Evolutionary conservation across 2,888 invertebrate species (phyloP), one percentile per base, ranked within the genome.

Genomic region (Dexiosoma caninum): DNA sequence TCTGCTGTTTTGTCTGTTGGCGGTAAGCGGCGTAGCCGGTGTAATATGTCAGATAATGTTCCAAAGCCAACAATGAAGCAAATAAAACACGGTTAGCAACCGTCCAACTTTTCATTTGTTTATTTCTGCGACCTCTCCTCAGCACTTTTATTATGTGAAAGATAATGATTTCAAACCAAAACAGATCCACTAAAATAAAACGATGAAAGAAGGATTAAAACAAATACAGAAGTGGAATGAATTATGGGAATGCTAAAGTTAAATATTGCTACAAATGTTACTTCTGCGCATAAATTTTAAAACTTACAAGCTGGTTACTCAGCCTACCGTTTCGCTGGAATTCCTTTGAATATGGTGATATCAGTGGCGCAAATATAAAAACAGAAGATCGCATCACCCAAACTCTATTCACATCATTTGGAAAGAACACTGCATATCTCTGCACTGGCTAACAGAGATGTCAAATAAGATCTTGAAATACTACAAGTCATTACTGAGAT

Each of bases 241-340:
- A 53, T 81, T 82, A 82, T 82, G 76, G n/a, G 64, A 37, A 64
- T 64, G 67, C 59, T 77, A 77, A 75, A 77, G 59, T 74, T 69
- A 77, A 81, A 81, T 77, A 72, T 69, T 66, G 64, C 79, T 75
- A 72, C 59, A 75, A 67, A 71, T 82, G 83, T 83, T 85, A 83
- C 81, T 84, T 85, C 84, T 83, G 83, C 84, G 85, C 86, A 85
- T 84, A 85, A 85, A 86, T 86, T 86, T 84, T 57, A 57, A 84
- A 75, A 40, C 83, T 83, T 87, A 87, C 87, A 87, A 85, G 85
- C 75, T 66, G 37, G 74, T 81, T 66, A 64, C 78, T 79, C 78
- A 74, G 81, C 83, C 86, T 81, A 83, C 70, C 57, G 78, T 78
- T 83, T 84, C 83, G 53, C 55, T 77, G 83, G 76, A 82, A 82